Evolutionary conservation across 92 coral and sea anemone species (phyloP), one percentile per base, ranked within the genome.

Genomic region (Virgularia gustaviana): DNA sequence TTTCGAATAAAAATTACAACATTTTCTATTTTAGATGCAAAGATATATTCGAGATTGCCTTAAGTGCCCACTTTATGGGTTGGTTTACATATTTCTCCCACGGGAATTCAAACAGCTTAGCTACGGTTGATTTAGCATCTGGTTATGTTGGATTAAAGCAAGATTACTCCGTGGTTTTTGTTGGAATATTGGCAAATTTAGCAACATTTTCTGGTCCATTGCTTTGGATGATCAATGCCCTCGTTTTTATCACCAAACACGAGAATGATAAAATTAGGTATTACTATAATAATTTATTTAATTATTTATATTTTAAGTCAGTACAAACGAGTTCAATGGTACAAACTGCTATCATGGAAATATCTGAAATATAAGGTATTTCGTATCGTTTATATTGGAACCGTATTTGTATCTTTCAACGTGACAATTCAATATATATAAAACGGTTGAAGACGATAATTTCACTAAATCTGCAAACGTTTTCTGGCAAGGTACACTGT

Each of bases 71-170:
- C 36, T 57, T 89, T 91, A 63, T 92, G 55, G 98, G 98, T 16
- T 87, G 88, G 66, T 89, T 86, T 6, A 71, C 87, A 47, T 87
- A 84, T 85, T 92, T 92, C 76, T 63, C 90, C 1, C 85, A 77
- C 24, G 98, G 96, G 11, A 92, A 92, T 58, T 92, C 98, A 4
- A 92, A 92, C 76, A 92, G 98, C 70, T 62, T 92, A 22, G 88
- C 98, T 1, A 86, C 96, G 16, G 86, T 92, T 18, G 98, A 92
- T 66, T 70, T 89, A 38, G 90, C 90, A 42, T 87, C 98, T 63
- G 98, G 96, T 70, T 92, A 92, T 57, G 85, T 92, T 32, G 98
- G 98, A 30, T 58, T 92, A 64, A 30, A 43, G 15, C 81, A 81
- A 70, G 87, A 79, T 33, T 85, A 84, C 58, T 84, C 81, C 37